Percentiles rank a stretch among this genome's conserved stretches.
phyloP scores from a whole-genome alignment of 2,888 invertebrate species.

The Eristalinus sepulchralis region DNA sequence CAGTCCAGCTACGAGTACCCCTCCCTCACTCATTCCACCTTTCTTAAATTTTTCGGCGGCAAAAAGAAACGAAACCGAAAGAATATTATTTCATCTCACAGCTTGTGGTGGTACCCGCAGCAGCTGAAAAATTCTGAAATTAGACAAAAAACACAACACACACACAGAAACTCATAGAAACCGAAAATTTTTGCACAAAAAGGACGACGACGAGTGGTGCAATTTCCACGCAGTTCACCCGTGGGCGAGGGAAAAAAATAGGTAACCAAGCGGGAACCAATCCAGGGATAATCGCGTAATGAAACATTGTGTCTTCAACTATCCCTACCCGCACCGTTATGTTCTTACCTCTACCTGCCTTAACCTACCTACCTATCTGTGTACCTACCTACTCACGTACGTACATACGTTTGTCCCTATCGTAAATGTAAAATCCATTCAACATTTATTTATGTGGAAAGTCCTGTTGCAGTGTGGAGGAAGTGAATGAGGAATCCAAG shows the following conservation, averaged over 20 bases:
- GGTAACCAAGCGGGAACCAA: slow-evolving; percentile 67
- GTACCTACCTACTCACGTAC: slow-evolving; percentile 1
- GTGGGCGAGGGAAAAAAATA: slow-evolving; percentile 39
- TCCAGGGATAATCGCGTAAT: slow-evolving; percentile 70
- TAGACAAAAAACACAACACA: not conserved
- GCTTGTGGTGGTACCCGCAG: slow-evolving; percentile 26
- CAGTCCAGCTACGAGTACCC: not conserved
- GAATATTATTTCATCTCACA: slow-evolving; percentile 57
- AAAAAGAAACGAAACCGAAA: not conserved
- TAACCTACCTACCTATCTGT: slow-evolving; percentile 9
- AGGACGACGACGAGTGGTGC: not conserved
- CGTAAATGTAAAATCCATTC: not conserved
- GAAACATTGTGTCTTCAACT: slow-evolving; percentile 70
- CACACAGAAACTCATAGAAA: no score
- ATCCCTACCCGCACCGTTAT: slow-evolving; percentile 50
- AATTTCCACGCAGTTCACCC: not conserved
- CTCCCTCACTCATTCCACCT: not conserved
- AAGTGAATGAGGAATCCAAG: not conserved
- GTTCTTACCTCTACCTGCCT: slow-evolving; percentile 23
- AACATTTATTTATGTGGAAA: slow-evolving; percentile 54
- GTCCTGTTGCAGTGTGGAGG: slow-evolving; percentile 52
- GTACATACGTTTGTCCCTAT: slow-evolving; percentile 1
- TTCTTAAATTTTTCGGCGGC: not conserved
- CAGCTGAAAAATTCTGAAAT: slow-evolving; percentile 50
- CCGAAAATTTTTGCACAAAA: slow-evolving; percentile 11